A percentile compares a stretch with the other conserved stretches of the same genome.
Evolutionary conservation across 2,797 vertebrate species (phyloP).

Genomic region (Crenichthys baileyi): DNA sequence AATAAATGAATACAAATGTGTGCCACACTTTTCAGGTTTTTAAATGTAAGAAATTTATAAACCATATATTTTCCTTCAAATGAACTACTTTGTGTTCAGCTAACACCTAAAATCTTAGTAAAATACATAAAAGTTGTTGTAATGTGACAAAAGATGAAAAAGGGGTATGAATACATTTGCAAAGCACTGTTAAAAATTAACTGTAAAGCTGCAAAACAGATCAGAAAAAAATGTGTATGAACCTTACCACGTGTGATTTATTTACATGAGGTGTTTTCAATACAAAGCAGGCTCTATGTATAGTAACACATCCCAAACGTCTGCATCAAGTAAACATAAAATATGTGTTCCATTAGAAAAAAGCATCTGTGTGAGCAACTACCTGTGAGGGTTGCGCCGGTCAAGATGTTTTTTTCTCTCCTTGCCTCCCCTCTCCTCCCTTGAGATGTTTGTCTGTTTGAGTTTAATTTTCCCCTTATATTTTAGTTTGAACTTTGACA

Average conservation of each 20-base stretch:
- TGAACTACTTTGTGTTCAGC: not conserved
- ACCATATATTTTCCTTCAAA: not conserved
- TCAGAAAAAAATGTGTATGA: conserved; percentile 21
- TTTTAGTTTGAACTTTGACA: conserved; percentile 84
- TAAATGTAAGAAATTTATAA: not conserved
- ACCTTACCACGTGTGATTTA: conserved; percentile 9
- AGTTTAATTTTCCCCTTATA: conserved; percentile 73
- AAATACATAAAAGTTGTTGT: not conserved
- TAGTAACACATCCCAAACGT: conserved; percentile 75
- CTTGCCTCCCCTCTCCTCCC: conserved; percentile 75
- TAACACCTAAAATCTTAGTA: not conserved
- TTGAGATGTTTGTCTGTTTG: conserved; percentile 85
- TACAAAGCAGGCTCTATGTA: conserved; percentile 36
- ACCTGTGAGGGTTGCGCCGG: conserved; percentile 77
- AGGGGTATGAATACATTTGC: not conserved
- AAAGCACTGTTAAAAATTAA: conserved; percentile 23
- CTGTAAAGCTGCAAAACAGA: conserved; percentile 8
- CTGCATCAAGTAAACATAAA: conserved; percentile 84
- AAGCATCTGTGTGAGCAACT: conserved; percentile 88
- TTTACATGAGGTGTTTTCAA: conserved; percentile 9
- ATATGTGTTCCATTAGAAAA: conserved; percentile 86
- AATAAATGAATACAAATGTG: not conserved
- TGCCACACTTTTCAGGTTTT: not conserved
- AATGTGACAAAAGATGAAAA: not conserved
- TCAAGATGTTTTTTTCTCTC: conserved; percentile 86